Percentiles rank a stretch among this genome's conserved stretches.
Evolutionary conservation across 1,140 invertebrate genomes (phyloP).

Genomic region (Panagrolaimus sp.): DNA sequence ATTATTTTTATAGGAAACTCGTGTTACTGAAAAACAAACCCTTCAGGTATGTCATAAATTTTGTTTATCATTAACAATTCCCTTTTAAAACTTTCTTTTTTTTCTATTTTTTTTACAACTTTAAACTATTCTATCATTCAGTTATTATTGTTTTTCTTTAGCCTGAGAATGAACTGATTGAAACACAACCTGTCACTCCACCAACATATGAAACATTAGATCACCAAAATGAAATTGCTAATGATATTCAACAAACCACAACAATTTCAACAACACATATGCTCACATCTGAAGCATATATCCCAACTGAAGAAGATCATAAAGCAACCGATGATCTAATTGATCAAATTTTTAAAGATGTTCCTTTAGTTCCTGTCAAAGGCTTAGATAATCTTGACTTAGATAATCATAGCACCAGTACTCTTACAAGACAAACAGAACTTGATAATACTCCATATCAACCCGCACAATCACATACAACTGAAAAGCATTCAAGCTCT

Average conservation of each 20-base stretch:
- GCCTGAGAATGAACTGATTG: not conserved
- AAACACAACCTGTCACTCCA: slow-evolving; percentile 4
- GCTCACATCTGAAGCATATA: not conserved
- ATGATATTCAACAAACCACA: slow-evolving; percentile 9
- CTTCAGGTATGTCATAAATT: not conserved
- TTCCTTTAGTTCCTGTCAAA: slow-evolving; percentile 18
- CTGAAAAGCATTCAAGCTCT: not conserved
- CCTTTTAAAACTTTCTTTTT: not conserved
- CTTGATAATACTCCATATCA: not conserved
- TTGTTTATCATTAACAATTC: too few relatives aligned
- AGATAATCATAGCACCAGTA: not conserved
- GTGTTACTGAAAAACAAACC: not conserved
- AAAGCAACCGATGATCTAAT: slow-evolving; percentile 31
- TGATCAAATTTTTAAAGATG: slow-evolving; percentile 33
- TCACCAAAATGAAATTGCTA: not conserved
- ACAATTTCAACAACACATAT: not conserved
- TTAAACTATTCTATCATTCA: slow-evolving; percentile 6
- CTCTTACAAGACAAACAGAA: not conserved
- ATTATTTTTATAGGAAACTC: not conserved
- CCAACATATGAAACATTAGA: slow-evolving; percentile 14
- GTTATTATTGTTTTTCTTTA: not conserved
- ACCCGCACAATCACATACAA: not conserved
- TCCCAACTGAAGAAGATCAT: not conserved
- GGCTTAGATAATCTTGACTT: not conserved
- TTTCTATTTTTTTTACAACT: not conserved